A percentile compares a stretch with the other conserved stretches of the same genome.
Conservation (phyloP, 2,888 invertebrate genomes). For the Sceliomorpha sp. region DNA sequence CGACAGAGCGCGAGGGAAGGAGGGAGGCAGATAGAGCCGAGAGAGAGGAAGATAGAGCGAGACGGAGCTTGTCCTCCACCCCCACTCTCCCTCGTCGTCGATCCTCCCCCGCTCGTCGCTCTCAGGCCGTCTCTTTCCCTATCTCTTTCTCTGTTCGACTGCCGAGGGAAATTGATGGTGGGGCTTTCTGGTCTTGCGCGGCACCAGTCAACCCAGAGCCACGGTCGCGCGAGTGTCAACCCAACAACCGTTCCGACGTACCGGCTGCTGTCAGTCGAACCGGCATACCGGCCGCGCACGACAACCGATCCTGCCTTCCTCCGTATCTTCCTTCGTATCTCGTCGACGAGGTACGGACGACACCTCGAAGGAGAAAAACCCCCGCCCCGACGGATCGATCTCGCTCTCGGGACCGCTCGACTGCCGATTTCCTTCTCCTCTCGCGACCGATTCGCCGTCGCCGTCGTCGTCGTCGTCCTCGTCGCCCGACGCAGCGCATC, state of each 20-base stretch:
- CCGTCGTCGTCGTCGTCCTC: background rate
- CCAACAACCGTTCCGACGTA: conserved; percentile 69
- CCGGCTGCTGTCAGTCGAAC: conserved; percentile 62
- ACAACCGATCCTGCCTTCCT: conserved; percentile 9
- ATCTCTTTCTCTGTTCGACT: conserved; percentile 51
- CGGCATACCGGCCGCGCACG: conserved; percentile 55
- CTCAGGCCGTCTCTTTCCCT: conserved; percentile 42
- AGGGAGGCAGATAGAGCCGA: no score
- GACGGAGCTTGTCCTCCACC: no score
- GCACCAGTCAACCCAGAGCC: conserved; percentile 79
- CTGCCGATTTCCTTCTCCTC: background rate
- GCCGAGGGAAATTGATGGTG: no score
- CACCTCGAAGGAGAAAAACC: no score
- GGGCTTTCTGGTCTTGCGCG: conserved; percentile 79
- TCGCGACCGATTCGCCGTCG: background rate
- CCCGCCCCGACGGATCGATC: no score
- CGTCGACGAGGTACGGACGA: background rate
- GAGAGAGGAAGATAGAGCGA: no score
- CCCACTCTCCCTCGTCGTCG: conserved; percentile 17
- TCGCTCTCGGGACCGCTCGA: no score
- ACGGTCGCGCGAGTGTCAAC: conserved; percentile 73
- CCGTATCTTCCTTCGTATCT: conserved; percentile 1
- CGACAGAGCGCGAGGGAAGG: no score
- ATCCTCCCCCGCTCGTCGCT: conserved; percentile 34
- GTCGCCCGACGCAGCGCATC: background rate